Evolutionary conservation across 2,888 invertebrate genomes (phyloP), one percentile per base, ranked within the genome.

Genomic region (Oxystoma pomonae): DNA sequence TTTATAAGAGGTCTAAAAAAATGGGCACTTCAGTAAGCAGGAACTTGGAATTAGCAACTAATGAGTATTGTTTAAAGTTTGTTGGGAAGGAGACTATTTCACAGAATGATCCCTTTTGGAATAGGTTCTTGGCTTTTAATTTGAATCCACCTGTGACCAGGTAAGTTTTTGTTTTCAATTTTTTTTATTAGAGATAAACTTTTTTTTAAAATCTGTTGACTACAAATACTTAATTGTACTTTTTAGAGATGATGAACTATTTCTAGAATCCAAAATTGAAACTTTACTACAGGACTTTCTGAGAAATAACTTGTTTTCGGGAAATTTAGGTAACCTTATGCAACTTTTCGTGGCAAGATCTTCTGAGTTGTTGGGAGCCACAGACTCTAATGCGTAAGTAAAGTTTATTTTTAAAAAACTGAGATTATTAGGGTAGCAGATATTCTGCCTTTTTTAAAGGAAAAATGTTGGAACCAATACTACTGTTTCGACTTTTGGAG

Each of bases 31-130:
- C 90, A 71, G 85, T 91, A 67, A 94, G 93, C 80, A 87, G 86
- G 71, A 88, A 90, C 75, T 86, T 88, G 60, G 92, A 96, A 77
- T 82, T 97, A 69, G 84, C 89, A 20, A 86, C 84, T 67, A 98
- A 97, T 80, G 90, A 91, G 74, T 87, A 90, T 75, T 82, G 98
- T 57, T 83, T 85, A 65, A 85, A 86, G 67, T 93, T 98, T 77
- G 90, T 91, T 67, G 90, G 94, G 0, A 84, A 86, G 50, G 90
- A 94, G 68, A 83, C 88, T 50, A 90, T 99, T 71, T 86, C 90
- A 2, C 86, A 89, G 5, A 94, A 94, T 77, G 93, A 96, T 77
- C 90, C 91, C 0, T 97, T 94, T 79, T 99, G 98, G 98, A 94
- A 94, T 77, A 89, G 90, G 69, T 86, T 99, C 68, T 83, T 99